Evolutionary conservation across 2,797 vertebrate genomes (phyloP), one percentile per base, ranked within the genome.

Genomic region (Tolypeutes matacus): DNA sequence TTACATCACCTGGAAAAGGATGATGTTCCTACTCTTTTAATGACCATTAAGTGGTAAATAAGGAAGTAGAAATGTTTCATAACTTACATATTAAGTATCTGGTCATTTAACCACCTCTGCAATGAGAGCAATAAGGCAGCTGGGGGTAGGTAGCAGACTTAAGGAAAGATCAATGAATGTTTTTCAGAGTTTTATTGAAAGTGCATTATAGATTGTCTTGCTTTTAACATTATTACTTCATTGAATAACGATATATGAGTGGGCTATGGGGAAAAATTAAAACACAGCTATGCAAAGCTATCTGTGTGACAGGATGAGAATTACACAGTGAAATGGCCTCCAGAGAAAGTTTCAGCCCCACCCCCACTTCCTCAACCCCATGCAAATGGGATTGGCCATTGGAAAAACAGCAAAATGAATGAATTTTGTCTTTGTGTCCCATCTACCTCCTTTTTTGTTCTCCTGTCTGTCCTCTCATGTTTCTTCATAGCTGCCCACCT

Each of bases 41-140:
- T 97, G 97, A 97, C 97, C 94, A 96, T 95, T 97, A 97, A 97
- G 97, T 97, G 97, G 97, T 97, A 97, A 97, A 97, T 97, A 97
- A 97, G 97, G 97, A 97, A 97, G 97, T 96, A 94, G 95, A 97
- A 97, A 96, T 97, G 94, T 97, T 97, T 97, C 95, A 97, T 97
- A 97, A 97, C 96, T 95, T 97, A 97, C 94, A 97, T 97, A 97
- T 97, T 97, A 97, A 97, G 95, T 97, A 97, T 96, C 96, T 97
- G 94, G 94, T 96, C 96, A 96, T 97, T 97, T 97, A 97, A 95
- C 94, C 96, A 97, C 72, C 94, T 95, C 85, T 88, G 39, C 95
- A 85, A 85, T 83, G 84, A 95, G 77, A 96, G 95, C 53, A 67
- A 95, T 93, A 95, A 97, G 95, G 95, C 93, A 94, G 27, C 62